Conservation (phyloP, 2,113 vertebrate species). For the Pristiophorus japonicus region DNA sequence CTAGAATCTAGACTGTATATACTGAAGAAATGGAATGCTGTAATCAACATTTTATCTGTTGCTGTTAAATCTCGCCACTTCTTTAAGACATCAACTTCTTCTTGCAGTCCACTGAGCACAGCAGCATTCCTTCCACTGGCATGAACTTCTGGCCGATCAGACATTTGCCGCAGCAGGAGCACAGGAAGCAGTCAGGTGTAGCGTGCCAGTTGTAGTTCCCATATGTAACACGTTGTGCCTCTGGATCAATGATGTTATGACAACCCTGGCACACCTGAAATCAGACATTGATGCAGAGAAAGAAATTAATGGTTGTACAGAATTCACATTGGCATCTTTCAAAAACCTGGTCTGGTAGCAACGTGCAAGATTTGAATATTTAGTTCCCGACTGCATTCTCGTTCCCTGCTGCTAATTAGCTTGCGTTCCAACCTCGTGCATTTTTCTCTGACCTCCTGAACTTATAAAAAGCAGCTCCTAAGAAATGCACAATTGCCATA, state of each 20-base stretch:
- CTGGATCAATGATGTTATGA: slow-evolving; percentile 78
- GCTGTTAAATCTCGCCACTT: background rate
- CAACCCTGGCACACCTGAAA: slow-evolving; percentile 77
- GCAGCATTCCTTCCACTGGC: slow-evolving; percentile 74
- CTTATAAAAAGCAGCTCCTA: background rate
- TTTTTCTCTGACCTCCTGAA: background rate
- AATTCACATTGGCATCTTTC: background rate
- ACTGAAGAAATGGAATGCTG: too few species aligned
- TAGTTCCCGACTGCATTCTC: background rate
- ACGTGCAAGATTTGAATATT: background rate
- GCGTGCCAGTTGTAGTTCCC: slow-evolving; percentile 90
- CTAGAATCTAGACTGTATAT: too few species aligned
- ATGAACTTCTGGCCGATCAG: slow-evolving; percentile 90
- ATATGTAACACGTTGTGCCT: slow-evolving; percentile 86
- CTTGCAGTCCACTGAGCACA: slow-evolving; percentile 91
- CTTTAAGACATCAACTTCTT: slow-evolving; percentile 64
- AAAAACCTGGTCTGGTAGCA: background rate
- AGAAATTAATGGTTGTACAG: background rate
- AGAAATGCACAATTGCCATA: background rate
- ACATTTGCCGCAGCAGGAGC: slow-evolving; percentile 83
- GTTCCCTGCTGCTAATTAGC: background rate
- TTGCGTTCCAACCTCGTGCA: background rate
- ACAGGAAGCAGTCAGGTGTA: slow-evolving; percentile 74
- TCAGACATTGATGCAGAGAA: slow-evolving; percentile 38
- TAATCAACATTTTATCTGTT: background rate